Conservation (phyloP, 2,888 invertebrate species). For the Drosophila antonietae region DNA sequence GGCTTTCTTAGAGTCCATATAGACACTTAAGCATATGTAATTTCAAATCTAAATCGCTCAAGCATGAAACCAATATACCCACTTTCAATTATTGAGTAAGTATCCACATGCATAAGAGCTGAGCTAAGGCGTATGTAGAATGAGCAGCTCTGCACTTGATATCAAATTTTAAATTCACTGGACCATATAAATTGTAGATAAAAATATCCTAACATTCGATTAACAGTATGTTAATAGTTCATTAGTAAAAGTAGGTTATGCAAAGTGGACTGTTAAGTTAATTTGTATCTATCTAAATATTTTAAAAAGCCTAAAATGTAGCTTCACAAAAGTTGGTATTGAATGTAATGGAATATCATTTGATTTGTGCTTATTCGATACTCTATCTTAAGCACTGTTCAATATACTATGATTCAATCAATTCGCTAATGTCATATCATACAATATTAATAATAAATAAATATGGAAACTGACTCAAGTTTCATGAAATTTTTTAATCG, state of each 20-base stretch:
- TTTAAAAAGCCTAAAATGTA: neutral
- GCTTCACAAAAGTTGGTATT: neutral
- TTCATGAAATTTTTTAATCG: neutral
- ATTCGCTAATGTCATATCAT: neutral
- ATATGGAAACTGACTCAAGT: constrained; percentile 2
- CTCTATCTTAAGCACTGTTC: neutral
- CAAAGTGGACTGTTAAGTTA: too few relatives aligned
- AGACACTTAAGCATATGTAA: neutral
- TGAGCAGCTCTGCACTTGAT: neutral
- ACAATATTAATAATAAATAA: neutral
- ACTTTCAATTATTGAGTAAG: neutral
- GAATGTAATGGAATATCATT: neutral
- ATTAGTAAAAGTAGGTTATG: too few relatives aligned
- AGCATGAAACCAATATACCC: neutral
- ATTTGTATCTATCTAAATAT: too few relatives aligned
- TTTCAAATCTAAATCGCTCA: neutral
- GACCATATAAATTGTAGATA: too few relatives aligned
- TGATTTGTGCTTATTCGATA: neutral
- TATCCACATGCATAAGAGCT: too few relatives aligned
- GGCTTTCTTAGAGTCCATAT: neutral
- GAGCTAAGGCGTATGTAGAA: neutral
- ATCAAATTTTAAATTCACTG: neutral
- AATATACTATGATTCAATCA: constrained; percentile 13
- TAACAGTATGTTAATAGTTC: neutral
- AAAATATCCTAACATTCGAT: neutral